Base-by-base conservation (phyloP, 2,797 vertebrate genomes). In the Emys orbicularis region DNA sequence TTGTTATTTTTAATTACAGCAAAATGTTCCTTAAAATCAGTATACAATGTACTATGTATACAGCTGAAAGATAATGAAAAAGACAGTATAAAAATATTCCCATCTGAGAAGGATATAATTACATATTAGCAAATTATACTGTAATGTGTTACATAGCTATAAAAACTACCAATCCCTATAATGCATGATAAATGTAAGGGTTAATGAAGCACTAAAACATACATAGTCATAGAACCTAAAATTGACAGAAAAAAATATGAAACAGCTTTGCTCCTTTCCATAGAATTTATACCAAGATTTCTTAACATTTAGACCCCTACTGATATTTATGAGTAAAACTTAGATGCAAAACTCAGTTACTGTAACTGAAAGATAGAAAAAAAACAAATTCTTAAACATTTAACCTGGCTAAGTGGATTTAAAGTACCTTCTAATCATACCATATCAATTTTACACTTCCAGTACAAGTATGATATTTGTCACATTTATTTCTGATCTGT, bases 151-250 rank as follows among this genome's bases (percentile, higher is more conserved):
- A 87, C 29, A 34, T 34, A 54, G 25, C 10, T 81, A 84, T 57
- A 84, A 88, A 25, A 79, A n/a, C 23, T 53, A 94, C 4, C 82
- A 44, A 88, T 3, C 18, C 19, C 72, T 2, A 11, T 81, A 89
- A 86, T n/a, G 68, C 5, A 88, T 91, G 54, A 84, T 81, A 61
- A 68, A 96, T 54, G 10, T 74, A 95, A 92, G 52, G 4, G 9
- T 61, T 94, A 93, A 86, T 90, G 37, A 94, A 96, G 80, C 34
- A 83, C 18, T 92, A 82, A 90, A 94, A 29, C 8, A 86, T 83
- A 88, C 5, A 37, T 41, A 83, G 90, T 19, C 1, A 93, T 89
- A 95, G 83, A 59, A 65, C 12, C 47, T 81, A 83, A 87, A 86
- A 56, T 1, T 31, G 5, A 37, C n/a, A 59, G 2, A 41, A 12